Evolutionary conservation across 2,113 vertebrate species (phyloP), one percentile per base, ranked within the genome.

Genomic region (Sinocyclocheilus rhinocerous): DNA sequence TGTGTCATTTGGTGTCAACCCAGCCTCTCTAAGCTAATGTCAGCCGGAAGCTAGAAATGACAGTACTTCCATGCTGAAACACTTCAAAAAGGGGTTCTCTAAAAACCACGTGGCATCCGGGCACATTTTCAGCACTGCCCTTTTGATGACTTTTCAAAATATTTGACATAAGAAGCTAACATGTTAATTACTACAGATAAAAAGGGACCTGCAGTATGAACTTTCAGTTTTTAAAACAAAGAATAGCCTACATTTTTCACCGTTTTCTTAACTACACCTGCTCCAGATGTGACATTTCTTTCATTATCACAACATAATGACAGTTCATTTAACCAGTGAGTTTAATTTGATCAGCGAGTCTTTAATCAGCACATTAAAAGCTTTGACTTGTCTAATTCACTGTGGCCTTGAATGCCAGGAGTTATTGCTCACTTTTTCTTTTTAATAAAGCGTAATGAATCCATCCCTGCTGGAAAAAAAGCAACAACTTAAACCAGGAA

Each of bases 311-410:
- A 81, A 65, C 36, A 26, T 81, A 81, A 65, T 29, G 39, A 48
- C 39, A 29, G 15, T 20, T 67, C 16, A 48, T 48, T 67, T 52
- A 33, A 69, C 22, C 39, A 67, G 39, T 26, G 36, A 69, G 15
- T 26, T 82, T 69, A 1, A 2, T 82, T 69, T 69, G 42, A 69
- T 82, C 36, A 65, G 7, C 2, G 2, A 45, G n/a, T 45, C 36
- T 81, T 63, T 65, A 81, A 65, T 81, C 59, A 81, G 18, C 59
- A 65, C 15, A 81, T 81, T 48, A 48, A 81, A 81, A 81, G 59
- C 79, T 20, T 65, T 20, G 59, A 26, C 36, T 80, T 63, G 78
- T 42, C 33, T 81, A 48, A 81, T 65, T 45, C 63, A 63, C n/a
- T 26, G 78, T 63, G 57, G 65, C 78, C 79, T 48, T 65, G 39